Conservation (phyloP, 2,888 invertebrate genomes). For the Melitaea athalia region DNA sequence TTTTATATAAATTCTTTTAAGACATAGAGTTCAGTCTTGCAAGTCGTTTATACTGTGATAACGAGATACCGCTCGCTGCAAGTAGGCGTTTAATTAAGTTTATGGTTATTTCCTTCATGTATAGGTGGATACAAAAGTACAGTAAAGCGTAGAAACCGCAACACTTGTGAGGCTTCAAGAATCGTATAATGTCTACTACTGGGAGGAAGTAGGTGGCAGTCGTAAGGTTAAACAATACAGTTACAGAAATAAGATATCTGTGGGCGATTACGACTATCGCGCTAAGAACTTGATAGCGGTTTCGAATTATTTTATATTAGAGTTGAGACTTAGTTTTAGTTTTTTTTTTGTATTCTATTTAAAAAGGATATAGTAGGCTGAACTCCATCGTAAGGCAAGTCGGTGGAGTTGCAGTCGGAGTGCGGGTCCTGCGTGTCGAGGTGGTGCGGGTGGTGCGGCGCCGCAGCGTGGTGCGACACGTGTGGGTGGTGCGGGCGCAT, state of each 20-base stretch:
- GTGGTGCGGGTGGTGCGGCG: slow-evolving; percentile 87
- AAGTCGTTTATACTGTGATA: slow-evolving; percentile 17
- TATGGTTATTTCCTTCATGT: slow-evolving; percentile 46
- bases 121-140: slow-evolving; percentile 45
- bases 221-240: slow-evolving; percentile 81
- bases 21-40: slow-evolving; percentile 22
- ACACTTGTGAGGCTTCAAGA: slow-evolving; percentile 75
- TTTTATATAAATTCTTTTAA: not conserved
- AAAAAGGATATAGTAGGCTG: slow-evolving; percentile 98
- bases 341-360: slow-evolving; percentile 61
- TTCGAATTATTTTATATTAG: slow-evolving; percentile 24
- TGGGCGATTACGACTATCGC: slow-evolving; percentile 51
- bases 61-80: slow-evolving; percentile 35
- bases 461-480: slow-evolving; percentile 89
- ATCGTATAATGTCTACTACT: slow-evolving; percentile 70
- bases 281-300: slow-evolving; percentile 35
- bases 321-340: slow-evolving; percentile 19
- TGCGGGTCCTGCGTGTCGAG: slow-evolving; percentile 93
- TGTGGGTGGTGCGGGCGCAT: slow-evolving; percentile 87
- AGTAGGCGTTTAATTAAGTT: slow-evolving; percentile 39
- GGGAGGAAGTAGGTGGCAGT: slow-evolving; percentile 76
- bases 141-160: slow-evolving; percentile 76
- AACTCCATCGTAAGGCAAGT: slow-evolving; percentile 95
- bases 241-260: slow-evolving; percentile 81
- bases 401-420: slow-evolving; percentile 95